A percentile compares a stretch with the other conserved stretches of the same genome.
These are phyloP conservation scores for Patella pellucida DNA, from an alignment of 2,888 invertebrate species.

Conservation along the genomic window DNA sequence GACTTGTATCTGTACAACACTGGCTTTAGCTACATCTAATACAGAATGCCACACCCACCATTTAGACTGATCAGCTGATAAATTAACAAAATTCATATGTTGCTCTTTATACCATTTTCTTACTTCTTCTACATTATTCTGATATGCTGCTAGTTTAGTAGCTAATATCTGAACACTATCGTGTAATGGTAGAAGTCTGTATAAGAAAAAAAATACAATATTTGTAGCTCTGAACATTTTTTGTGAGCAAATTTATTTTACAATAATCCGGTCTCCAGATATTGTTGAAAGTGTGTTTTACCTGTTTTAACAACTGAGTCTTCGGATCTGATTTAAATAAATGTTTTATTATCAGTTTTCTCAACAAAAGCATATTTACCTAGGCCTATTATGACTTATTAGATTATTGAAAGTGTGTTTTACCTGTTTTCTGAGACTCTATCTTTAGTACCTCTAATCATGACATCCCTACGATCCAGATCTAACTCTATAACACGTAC, in stretches of 20 bases:
- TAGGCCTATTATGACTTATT: too few species aligned
- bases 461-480: constrained; percentile 63
- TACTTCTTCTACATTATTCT: constrained; percentile 53
- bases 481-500: constrained; percentile 67
- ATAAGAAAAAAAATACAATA: not conserved
- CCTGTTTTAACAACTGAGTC: too few species aligned
- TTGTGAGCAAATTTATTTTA: too few species aligned
- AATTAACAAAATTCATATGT: constrained; percentile 62
- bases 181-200: constrained; percentile 61
- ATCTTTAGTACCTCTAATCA: constrained; percentile 67
- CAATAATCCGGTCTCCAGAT: too few species aligned
- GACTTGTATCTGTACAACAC: constrained; percentile 66
- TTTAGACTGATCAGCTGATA: constrained; percentile 65
- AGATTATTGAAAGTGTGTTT: not conserved
- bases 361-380: too few species aligned
- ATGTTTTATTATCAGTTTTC: too few species aligned
- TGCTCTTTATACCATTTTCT: constrained; percentile 64
- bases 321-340: too few species aligned
- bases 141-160: constrained; percentile 61
- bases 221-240: too few species aligned
- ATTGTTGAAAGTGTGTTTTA: too few species aligned
- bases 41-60: constrained; percentile 70
- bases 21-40: constrained; percentile 56
- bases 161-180: constrained; percentile 69
- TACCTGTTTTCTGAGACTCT: constrained; percentile 61